Percentiles rank a stretch among this genome's conserved stretches.
These are phyloP conservation scores for Luehdorfia chinensis DNA, from an alignment of 1,140 invertebrate genomes.

Conservation along the genomic window DNA sequence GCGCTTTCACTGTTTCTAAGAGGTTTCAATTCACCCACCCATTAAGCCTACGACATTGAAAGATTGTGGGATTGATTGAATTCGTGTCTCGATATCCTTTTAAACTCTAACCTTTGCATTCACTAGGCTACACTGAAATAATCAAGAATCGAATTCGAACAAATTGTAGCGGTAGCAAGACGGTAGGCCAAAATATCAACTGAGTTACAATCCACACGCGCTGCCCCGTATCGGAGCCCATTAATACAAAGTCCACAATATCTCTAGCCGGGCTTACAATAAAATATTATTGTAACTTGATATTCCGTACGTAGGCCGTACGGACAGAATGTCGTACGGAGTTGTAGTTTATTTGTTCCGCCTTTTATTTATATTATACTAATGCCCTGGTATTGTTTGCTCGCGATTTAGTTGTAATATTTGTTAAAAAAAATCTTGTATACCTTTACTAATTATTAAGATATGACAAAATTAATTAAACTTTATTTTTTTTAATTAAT, in stretches of 20 bases:
- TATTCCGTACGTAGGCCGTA: constrained; percentile 12
- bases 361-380: constrained; percentile 4
- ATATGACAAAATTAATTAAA: no score
- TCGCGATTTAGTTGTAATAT: neutral
- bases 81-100: no score
- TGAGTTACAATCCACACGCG: neutral
- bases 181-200: neutral
- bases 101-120: no score
- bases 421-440: no score
- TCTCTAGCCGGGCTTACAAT: neutral
- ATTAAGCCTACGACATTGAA: no score
- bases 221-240: neutral
- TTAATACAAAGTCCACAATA: constrained; percentile 3
- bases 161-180: neutral
- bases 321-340: neutral
- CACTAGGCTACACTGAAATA: no score
- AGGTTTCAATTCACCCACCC: no score
- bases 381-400: neutral
- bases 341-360: neutral
- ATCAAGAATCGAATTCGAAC: no score
- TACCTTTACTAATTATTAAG: no score
- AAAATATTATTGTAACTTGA: constrained; percentile 10
- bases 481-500: no score
- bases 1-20: no score
- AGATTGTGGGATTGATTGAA: no score